Percentiles rank a stretch among this genome's conserved stretches.
These are phyloP conservation scores for Stomatorhinus walkeri DNA, from an alignment of 2,797 vertebrate species.

Conservation along the genomic window DNA sequence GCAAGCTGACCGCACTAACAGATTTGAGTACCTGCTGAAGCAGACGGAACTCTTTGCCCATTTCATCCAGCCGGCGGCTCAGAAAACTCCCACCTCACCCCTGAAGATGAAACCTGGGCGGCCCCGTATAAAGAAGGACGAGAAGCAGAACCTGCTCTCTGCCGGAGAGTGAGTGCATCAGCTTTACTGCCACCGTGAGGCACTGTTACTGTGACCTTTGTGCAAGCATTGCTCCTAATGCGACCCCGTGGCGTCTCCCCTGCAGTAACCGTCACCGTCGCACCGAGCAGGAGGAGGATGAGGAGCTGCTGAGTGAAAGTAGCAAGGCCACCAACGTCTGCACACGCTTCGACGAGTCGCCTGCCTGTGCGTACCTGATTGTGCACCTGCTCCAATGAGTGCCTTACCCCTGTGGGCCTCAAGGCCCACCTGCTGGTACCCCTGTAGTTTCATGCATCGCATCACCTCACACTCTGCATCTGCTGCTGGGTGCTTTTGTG, in stretches of 20 bases:
- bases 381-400: background rate
- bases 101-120: conserved; percentile 98
- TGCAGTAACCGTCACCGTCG: conserved; percentile 87
- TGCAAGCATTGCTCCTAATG: background rate
- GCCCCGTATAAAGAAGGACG: conserved; percentile 91
- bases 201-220: background rate
- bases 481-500: background rate
- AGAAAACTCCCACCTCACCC: conserved; percentile 97
- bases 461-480: background rate
- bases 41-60: conserved; percentile 98
- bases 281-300: conserved; percentile 95
- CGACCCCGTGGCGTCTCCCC: background rate
- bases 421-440: background rate
- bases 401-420: background rate
- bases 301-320: conserved; percentile 90
- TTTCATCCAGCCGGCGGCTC: conserved; percentile 96
- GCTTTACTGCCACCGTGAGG: background rate
- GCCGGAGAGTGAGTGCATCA: conserved; percentile 84
- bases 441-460: background rate
- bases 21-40: conserved; percentile 97
- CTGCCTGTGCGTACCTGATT: conserved; percentile 74
- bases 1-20: conserved; percentile 94
- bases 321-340: conserved; percentile 91
- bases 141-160: conserved; percentile 92
- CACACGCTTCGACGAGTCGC: conserved; percentile 92